Evolutionary conservation across 2,888 invertebrate species (phyloP), one percentile per base, ranked within the genome.

Genomic region (Pristionchus japonicus): DNA sequence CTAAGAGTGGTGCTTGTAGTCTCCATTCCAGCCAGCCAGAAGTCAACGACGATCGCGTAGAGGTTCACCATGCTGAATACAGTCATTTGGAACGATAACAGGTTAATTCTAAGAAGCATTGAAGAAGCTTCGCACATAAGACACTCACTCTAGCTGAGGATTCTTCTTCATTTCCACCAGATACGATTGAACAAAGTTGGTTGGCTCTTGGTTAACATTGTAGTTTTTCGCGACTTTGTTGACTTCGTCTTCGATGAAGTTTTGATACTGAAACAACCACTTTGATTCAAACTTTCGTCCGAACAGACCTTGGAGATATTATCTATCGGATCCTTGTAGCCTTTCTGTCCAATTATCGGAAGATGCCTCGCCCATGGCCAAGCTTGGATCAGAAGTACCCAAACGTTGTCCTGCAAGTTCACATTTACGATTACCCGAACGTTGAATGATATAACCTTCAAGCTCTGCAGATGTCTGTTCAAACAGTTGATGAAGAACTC

Each of bases 11-110:
- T 91, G 1, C 92, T 89, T 15, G 92, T 91, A 1, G 92, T 92
- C 37, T 92, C 92, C 91, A 92, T 92, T 20, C 92, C 92, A n/a
- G 92, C 92, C 27, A 92, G 15, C 89, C 91, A 92, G 87, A 92
- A 90, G 83, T 92, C 92, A 13, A 89, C 57, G 6, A 77, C 77
- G 64, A 80, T 61, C 17, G 86, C 86, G 87, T 82, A 31, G 40
- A 89, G 83, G 23, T 89, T 74, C 23, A 4, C 31, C 64, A 89
- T 34, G 40, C 89, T 89, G 47, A 43, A 86, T 67, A 1, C 49
- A 34, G 4, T 17, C 11, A 15, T 4, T 31, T 11, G 37, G 23
- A 31, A 64, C 31, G n/a, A 43, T 43, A 11, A 43, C 43, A n/a
- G n/a, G n/a, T n/a, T n/a, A n/a, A n/a, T n/a, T n/a, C n/a, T n/a